phyloP scores from a whole-genome alignment of 2,113 vertebrate genomes.

The Falco punctatus region DNA sequence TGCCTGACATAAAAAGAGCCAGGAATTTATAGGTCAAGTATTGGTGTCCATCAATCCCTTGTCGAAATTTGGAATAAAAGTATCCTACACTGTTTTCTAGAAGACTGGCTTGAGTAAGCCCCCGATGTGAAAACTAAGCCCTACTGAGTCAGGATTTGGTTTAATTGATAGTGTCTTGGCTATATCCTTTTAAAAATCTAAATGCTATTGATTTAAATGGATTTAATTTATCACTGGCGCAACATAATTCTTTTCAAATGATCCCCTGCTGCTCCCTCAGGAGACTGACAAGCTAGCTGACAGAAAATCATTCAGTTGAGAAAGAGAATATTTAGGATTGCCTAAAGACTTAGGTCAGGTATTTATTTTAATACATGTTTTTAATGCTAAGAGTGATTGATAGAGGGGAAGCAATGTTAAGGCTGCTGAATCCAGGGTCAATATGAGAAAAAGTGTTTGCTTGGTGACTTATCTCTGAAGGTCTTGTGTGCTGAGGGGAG shows the following conservation, averaged over 20 bases:
- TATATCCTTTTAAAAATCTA: slow-evolving; percentile 69
- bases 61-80: not conserved
- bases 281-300: slow-evolving; percentile 63
- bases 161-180: slow-evolving; percentile 55
- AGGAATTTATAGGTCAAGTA: not conserved
- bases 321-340: slow-evolving; percentile 75
- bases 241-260: slow-evolving; percentile 76
- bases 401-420: slow-evolving; percentile 56
- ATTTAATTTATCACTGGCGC: slow-evolving; percentile 76
- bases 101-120: not conserved
- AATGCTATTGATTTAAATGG: slow-evolving; percentile 75
- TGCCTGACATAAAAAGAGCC: not conserved
- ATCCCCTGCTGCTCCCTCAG: slow-evolving; percentile 65
- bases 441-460: slow-evolving; percentile 13
- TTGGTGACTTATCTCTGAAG: not conserved
- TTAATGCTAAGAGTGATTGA: slow-evolving; percentile 61
- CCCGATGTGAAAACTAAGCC: slow-evolving; percentile 47
- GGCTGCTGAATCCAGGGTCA: slow-evolving; percentile 42
- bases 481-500: not conserved
- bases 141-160: slow-evolving; percentile 5
- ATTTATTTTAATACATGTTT: slow-evolving; percentile 68
- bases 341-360: slow-evolving; percentile 60
- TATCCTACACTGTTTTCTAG: not conserved
- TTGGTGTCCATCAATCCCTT: not conserved
- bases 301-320: slow-evolving; percentile 79